A percentile compares a stretch with the other conserved stretches of the same genome.
Conservation (phyloP, 2,888 invertebrate genomes). For the Leptopilina syphax region DNA sequence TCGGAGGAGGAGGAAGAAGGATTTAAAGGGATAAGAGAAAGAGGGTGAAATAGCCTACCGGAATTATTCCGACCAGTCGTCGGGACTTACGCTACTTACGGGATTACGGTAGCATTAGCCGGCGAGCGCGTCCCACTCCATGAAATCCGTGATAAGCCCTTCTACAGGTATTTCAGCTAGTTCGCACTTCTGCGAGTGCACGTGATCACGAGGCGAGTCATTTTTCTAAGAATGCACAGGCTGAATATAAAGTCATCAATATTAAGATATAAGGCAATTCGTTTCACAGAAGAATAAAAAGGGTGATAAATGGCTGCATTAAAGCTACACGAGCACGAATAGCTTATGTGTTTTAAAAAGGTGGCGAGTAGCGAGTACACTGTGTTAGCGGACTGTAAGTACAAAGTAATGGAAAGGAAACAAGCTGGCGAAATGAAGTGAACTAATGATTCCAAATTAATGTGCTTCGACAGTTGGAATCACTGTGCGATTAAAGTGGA, state of each 20-base stretch:
- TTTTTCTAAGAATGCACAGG: slow-evolving; percentile 20
- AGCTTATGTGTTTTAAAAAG: neutral
- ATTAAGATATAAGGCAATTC: slow-evolving; percentile 31
- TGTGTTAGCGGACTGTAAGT: neutral
- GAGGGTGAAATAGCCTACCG: slow-evolving; percentile 66
- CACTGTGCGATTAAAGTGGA: slow-evolving; percentile 16
- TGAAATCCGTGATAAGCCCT: slow-evolving; percentile 63
- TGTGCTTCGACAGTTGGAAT: slow-evolving; percentile 18
- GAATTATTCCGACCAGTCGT: slow-evolving; percentile 72
- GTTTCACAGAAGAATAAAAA: slow-evolving; percentile 26
- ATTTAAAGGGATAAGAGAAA: slow-evolving; percentile 48
- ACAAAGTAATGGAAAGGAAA: slow-evolving; percentile 19
- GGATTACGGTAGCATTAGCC: slow-evolving; percentile 73
- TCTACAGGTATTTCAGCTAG: slow-evolving; percentile 58
- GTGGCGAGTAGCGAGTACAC: neutral
- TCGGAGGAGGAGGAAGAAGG: slow-evolving; percentile 9
- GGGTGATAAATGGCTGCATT: slow-evolving; percentile 31
- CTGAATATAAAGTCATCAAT: slow-evolving; percentile 40
- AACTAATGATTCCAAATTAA: slow-evolving; percentile 34
- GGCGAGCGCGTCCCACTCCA: slow-evolving; percentile 62
- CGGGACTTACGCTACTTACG: slow-evolving; percentile 73
- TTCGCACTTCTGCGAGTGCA: slow-evolving; percentile 51
- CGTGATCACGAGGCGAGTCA: slow-evolving; percentile 14
- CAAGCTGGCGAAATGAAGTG: neutral
- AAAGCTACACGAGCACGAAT: slow-evolving; percentile 18